Conservation (phyloP, 2,888 invertebrate genomes). For the Drosophila demipolita region DNA sequence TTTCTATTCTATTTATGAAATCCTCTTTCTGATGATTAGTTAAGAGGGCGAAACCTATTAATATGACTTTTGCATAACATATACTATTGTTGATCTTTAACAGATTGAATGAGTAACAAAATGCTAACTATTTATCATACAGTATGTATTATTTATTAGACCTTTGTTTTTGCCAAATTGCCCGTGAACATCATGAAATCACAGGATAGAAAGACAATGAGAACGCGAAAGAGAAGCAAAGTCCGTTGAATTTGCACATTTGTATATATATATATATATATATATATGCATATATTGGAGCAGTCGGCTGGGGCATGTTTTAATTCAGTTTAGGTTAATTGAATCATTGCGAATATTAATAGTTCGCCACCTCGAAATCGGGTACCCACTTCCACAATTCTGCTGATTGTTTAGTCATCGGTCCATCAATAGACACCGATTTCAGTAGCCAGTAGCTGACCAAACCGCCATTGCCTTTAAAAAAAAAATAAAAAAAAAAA, state of each 20-base stretch:
- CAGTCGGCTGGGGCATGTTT: slow-evolving; percentile 8
- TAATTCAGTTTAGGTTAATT: slow-evolving; percentile 41
- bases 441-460: neutral
- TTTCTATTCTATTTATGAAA: neutral
- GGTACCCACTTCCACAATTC: slow-evolving; percentile 25
- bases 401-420: slow-evolving; percentile 18
- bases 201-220: neutral
- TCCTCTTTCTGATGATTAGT: neutral
- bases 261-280: neutral
- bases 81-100: neutral
- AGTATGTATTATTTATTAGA: slow-evolving; percentile 15
- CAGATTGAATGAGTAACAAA: neutral
- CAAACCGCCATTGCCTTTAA: neutral
- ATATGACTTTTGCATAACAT: neutral
- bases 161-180: slow-evolving; percentile 59
- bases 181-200: slow-evolving; percentile 42
- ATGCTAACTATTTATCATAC: neutral
- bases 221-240: neutral
- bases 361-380: slow-evolving; percentile 39
- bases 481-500: neutral
- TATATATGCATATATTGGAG: neutral
- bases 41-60: neutral
- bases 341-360: slow-evolving; percentile 52
- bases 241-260: slow-evolving; percentile 22
- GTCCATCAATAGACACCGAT: slow-evolving; percentile 18